Evolutionary conservation across 2,113 vertebrate genomes (phyloP).

Genomic region (Sminthopsis crassicaudata): DNA sequence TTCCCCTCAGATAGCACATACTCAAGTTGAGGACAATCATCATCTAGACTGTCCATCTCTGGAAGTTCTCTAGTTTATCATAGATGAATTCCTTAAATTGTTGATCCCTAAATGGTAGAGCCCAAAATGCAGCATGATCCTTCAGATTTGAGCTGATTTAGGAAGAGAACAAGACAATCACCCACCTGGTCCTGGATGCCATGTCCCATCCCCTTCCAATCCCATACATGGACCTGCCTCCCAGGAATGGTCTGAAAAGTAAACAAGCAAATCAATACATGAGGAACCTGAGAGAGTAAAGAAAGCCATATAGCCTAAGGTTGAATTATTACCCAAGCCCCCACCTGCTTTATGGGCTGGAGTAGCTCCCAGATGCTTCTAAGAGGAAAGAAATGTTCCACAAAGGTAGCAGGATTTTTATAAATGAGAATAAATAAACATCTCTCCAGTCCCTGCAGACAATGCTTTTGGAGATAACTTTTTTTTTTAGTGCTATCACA

Average conservation of each 20-base stretch:
- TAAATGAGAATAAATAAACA: neutral
- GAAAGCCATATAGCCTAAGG: neutral
- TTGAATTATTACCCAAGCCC: neutral
- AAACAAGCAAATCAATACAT: neutral
- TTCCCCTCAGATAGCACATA: neutral
- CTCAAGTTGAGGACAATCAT: neutral
- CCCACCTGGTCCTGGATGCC: neutral
- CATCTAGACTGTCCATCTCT: neutral
- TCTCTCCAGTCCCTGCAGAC: neutral
- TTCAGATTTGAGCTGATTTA: neutral
- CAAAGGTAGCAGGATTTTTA: neutral
- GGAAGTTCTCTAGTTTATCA: neutral
- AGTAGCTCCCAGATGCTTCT: neutral
- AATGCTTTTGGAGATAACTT: neutral
- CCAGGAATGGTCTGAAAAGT: neutral
- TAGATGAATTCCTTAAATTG: neutral
- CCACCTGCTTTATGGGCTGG: neutral
- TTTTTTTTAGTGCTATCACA: neutral
- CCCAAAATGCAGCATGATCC: neutral
- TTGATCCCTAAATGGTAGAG: neutral
- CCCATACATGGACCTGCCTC: neutral
- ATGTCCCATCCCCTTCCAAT: neutral
- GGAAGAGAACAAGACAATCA: neutral
- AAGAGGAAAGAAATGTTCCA: neutral
- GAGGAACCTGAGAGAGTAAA: neutral